Base-by-base conservation (phyloP, 2,888 invertebrate species). In the Caenorhabditis virilis region DNA sequence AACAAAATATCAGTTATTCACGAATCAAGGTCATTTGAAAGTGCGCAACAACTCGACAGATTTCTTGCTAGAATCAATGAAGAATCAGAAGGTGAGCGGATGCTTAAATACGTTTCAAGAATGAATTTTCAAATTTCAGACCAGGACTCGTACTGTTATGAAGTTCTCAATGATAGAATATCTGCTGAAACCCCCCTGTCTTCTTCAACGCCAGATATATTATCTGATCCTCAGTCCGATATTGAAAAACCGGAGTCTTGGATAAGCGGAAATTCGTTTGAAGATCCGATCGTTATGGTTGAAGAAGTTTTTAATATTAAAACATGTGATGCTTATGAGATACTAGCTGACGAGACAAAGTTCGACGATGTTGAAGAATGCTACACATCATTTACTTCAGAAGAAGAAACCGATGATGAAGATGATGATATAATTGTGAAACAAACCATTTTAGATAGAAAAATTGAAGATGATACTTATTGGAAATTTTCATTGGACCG, bases 11-110 rank as follows among this genome's bases (percentile, higher is more conserved):
- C 50, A 0, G 26, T 36, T n/a, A 48, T 66, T 16, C 69, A 69
- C 48, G 55, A 47, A 30, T 66, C 55, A 11, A 39, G 45, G 20
- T 69, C 69, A 30, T 69, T 69, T 30, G 69, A 69, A 33, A 62
- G 49, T 46, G 69, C 69, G 11, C 46, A 53, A 27, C 43, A 63
- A 41, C 46, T 69, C 2, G 66, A 66, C 25, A 27, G 49, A 13
- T 59, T 47, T n/a, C 45, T 55, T 45, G 53, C 15, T 11, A 64
- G 26, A 41, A 61, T 64, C 1, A 48, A 54, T 18, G 41, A 52
- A 2, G 25, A 20, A 5, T 42, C 49, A 23, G 41, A 45, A 43
- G 27, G 42, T 42, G 15, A 39, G 13, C 20, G 2, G 5, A 22
- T 23, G 20, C 4, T 45, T 20, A 39, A 45, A 30, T 39, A 7